Evolutionary conservation across 2,888 invertebrate species (phyloP), one percentile per base, ranked within the genome.

Genomic region (Eudasyphora cyanicolor): DNA sequence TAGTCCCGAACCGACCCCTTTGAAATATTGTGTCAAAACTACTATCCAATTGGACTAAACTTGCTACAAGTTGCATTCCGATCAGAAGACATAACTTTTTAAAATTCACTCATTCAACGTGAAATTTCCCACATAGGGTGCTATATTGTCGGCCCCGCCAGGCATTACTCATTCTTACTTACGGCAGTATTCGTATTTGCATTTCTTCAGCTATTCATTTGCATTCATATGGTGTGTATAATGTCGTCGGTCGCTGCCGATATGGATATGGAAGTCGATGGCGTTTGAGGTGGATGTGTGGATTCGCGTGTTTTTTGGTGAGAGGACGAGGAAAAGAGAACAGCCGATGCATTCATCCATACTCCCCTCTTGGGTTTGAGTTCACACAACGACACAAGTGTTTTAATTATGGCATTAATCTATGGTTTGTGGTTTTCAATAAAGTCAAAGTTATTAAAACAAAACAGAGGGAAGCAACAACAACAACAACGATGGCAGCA

Each of bases 391-490:
- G n/a, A n/a, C 83, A 78, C 77, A 84, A 84, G 83, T 80, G 82
- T 83, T 83, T 83, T 83, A 83, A 83, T 80, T 80, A 80, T 77
- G 70, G 74, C 74, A 83, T 75, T 83, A 83, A 83, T 77, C 74
- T 77, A 80, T 80, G 77, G 83, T 80, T 74, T 77, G 75, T 83
- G 83, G 69, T 80, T 80, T 80, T 71, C 51, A 75, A 80, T 83
- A 75, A 79, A 80, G 74, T 80, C 76, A 79, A 83, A 80, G 77
- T 80, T 83, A 64, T 70, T 38, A 70, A 77, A 77, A 80, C 62
- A 70, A 64, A 76, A 8, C 49, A 10, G 19, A 60, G 8, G 24
- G 3, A 57, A n/a, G n/a, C n/a, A 10, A 57, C 57, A 19, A n/a
- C 10, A 49, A 10, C n/a, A n/a, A 49, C 49, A 51, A 51, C 45